Base-by-base conservation (phyloP, 1,140 invertebrate species). In the Aphaenogaster rudis region DNA sequence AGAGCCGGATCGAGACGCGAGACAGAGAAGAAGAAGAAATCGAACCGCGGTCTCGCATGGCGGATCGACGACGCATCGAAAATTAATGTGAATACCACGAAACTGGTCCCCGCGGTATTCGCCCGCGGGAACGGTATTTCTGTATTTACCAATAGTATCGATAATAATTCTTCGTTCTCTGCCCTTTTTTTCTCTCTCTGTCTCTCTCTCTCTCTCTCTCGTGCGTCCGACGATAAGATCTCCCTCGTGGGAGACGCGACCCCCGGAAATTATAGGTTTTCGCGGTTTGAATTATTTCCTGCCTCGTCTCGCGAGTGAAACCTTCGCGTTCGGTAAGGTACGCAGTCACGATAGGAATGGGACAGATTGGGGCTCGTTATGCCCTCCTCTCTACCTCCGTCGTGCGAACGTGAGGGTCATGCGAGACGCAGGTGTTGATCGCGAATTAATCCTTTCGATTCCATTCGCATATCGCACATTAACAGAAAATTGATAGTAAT, bases 221-320 rank as follows among this genome's bases (percentile, higher is more conserved):
- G 36, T 80, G 64, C 52, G 88, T 86, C 66, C 66, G 78, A 63
- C 88, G 93, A 94, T 94, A 93, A 94, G 89, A 92, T 91, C 93
- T 94, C 81, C 88, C 90, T 90, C 78, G 74, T 88, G 90, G 81
- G 88, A 76, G 80, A 89, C 89, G 81, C 74, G 80, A 79, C 72
- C 77, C 50, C 86, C 90, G 85, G 93, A 94, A 94, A 93, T 94
- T 93, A 93, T 94, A 93, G 93, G 93, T 93, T 93, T 93, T 93
- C 91, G 92, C 91, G 84, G 88, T 94, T 93, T 93, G 93, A 94
- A 93, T 94, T 93, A 93, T 93, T 93, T 92, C 91, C 88, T 89
- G 86, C 7, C 69, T 91, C 76, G 76, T 84, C 88, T 67, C 39
- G 63, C 28, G n/a, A 71, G 76, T 64, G 28, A 54, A 52, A 57